Evolutionary conservation across 2,797 vertebrate genomes (phyloP).

Genomic region (Enteromius afrohamiltoni): DNA sequence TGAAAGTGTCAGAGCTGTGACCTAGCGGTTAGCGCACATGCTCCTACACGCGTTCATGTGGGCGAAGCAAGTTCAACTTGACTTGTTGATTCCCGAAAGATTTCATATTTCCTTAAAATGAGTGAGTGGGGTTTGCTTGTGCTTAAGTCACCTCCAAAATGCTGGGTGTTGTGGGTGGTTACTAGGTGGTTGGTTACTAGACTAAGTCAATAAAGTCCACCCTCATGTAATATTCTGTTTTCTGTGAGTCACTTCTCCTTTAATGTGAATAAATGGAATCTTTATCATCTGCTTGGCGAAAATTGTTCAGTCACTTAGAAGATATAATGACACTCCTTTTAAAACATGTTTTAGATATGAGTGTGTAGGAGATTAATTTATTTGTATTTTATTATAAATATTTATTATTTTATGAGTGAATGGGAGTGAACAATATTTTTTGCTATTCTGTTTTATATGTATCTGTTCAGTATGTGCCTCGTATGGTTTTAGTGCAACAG

Average conservation of each 20-base stretch:
- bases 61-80: not conserved
- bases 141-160: not conserved
- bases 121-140: not conserved
- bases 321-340: not conserved
- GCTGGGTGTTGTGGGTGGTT: not conserved
- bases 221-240: not conserved
- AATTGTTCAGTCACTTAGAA: not conserved
- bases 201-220: not conserved
- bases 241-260: not conserved
- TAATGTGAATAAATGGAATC: not conserved
- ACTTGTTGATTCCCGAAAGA: not conserved
- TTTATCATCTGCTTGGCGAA: not conserved
- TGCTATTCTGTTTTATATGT: too few species aligned
- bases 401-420: not conserved
- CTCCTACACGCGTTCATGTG: not conserved
- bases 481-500: too few species aligned
- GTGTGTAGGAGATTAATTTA: not conserved
- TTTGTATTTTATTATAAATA: not conserved
- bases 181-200: not conserved
- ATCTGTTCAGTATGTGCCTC: too few species aligned
- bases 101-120: not conserved
- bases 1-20: not conserved
- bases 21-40: conserved; percentile 2
- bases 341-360: not conserved
- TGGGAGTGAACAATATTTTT: too few species aligned